Base-by-base conservation (phyloP, 2,888 invertebrate genomes). In the Brenthis ino region DNA sequence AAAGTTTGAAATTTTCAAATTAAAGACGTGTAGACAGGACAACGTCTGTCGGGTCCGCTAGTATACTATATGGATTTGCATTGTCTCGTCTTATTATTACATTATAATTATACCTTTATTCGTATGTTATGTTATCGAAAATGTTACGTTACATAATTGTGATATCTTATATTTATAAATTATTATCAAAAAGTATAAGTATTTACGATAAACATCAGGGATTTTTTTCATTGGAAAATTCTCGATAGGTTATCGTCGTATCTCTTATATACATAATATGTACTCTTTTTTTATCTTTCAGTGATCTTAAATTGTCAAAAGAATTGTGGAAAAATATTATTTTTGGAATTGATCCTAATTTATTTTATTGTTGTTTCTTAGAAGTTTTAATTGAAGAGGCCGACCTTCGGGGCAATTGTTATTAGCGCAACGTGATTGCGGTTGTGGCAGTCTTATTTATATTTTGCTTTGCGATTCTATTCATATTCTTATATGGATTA, bases 391-490 rank as follows among this genome's bases (percentile, higher is more conserved):
- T 72, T 65, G 56, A 69, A 65, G 48, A 20, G 47, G 55, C 47
- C 58, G 64, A 58, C 66, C 67, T 71, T 72, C 57, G 50, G 50
- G 67, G 65, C 67, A 67, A 20, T 68, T 68, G 67, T 64, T 66
- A 60, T 68, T 55, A 67, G 53, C 47, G 53, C 68, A 69, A 70
- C 65, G 58, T 58, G 65, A 67, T 68, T 70, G 70, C 58, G 65
- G 53, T 65, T 50, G 43, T 57, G 53, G 33, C 47, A 60, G 69
- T 61, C 51, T 61, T 63, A 65, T 65, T 69, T 69, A 63, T 66
- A 65, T 66, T 53, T 51, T 57, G 63, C 53, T 57, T 50, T 28
- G 20, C 60, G 61, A 57, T 47, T 58, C 48, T 16, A 50, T 56
- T 55, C 50, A 56, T 33, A 58, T 64, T 57, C 43, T 60, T 60